Conservation (phyloP, 1,140 invertebrate genomes). For the Dendrolimus punctatus region DNA sequence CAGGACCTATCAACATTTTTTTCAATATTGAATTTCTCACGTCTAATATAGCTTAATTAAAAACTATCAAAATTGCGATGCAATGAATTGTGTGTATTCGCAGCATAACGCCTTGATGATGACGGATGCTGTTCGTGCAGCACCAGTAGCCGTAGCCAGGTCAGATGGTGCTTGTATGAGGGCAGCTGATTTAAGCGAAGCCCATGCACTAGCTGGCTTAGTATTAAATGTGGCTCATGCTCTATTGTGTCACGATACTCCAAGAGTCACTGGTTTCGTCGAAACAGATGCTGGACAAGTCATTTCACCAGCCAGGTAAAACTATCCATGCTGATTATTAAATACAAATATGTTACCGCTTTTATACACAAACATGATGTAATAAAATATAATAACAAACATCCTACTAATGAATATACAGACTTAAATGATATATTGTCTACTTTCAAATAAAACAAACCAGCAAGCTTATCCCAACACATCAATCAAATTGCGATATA, state of each 20-base stretch:
- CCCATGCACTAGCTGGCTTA: constrained; percentile 49
- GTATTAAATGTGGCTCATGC: constrained; percentile 48
- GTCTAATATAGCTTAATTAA: neutral
- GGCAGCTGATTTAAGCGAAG: constrained; percentile 48
- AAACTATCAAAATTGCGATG: neutral
- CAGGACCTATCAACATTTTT: no score
- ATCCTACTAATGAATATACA: no score
- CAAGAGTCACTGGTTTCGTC: constrained; percentile 47
- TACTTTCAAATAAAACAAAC: no score
- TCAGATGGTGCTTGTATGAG: constrained; percentile 26
- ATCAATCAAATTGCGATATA: no score
- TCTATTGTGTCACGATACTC: constrained; percentile 45
- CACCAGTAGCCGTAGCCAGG: constrained; percentile 22
- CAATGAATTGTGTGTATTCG: constrained; percentile 2
- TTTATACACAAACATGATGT: no score
- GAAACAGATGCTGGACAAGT: constrained; percentile 42
- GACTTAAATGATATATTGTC: no score
- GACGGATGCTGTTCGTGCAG: constrained; percentile 40
- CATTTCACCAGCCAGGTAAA: constrained; percentile 48
- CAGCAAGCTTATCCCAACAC: no score
- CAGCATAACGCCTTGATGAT: constrained; percentile 52
- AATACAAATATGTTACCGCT: no score
- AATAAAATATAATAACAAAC: no score
- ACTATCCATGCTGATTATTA: no score
- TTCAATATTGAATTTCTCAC: no score